Evolutionary conservation across 2,113 vertebrate genomes (phyloP).

Genomic region (Acrocephalus kingi): DNA sequence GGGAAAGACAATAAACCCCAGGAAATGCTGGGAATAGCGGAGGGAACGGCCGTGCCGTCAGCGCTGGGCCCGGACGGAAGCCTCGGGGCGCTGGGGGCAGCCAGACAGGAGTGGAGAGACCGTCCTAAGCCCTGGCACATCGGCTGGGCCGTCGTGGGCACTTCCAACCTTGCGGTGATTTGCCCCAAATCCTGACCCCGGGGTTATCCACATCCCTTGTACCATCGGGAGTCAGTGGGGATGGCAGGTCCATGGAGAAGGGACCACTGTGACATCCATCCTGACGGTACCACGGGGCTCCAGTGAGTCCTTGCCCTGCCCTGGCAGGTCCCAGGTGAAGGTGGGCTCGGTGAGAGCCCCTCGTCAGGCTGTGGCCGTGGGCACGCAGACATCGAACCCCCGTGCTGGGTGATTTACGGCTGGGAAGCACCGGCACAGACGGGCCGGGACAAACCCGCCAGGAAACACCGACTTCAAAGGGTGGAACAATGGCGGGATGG

Average conservation of each 20-base stretch:
- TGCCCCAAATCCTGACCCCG: not conserved
- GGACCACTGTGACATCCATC: not conserved
- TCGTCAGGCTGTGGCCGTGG: fast-evolving
- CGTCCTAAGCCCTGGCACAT: not conserved
- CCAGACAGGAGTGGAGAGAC: not conserved
- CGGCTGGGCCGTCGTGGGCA: fast-evolving
- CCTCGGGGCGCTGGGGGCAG: not conserved
- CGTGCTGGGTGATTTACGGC: not conserved
- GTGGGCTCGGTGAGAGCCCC: not conserved
- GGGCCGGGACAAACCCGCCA: not conserved
- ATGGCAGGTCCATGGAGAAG: fast-evolving
- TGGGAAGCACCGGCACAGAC: not conserved
- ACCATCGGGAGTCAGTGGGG: not conserved
- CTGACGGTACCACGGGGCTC: fast-evolving
- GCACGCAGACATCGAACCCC: fast-evolving
- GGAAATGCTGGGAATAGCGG: constrained; percentile 54
- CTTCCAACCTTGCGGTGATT: not conserved
- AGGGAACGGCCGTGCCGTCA: not conserved
- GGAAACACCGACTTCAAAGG: constrained; percentile 49
- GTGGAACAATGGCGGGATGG: not conserved
- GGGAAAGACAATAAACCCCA: constrained; percentile 62
- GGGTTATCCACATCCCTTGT: not conserved
- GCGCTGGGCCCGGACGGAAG: not conserved
- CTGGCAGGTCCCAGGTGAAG: not conserved
- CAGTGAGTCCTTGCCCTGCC: too few relatives aligned